A percentile compares a stretch with the other conserved stretches of the same genome.
Evolutionary conservation across 1,140 invertebrate genomes (phyloP).

Genomic region (Anthonomus grandis): DNA sequence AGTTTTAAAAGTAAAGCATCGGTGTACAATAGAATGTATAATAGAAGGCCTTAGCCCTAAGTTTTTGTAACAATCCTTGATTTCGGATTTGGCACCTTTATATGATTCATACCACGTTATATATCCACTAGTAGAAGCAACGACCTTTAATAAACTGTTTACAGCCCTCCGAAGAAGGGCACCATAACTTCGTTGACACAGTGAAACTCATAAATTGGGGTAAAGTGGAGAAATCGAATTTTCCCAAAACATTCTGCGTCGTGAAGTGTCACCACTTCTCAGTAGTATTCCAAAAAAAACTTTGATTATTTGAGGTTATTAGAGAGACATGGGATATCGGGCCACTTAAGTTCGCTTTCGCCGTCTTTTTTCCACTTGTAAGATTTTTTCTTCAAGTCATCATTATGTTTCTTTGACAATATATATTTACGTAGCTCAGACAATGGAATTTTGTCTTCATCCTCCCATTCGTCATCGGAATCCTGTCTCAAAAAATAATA

Average conservation of each 20-base stretch:
- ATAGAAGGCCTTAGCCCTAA: slow-evolving; percentile 5
- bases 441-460: not conserved
- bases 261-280: not conserved
- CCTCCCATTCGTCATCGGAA: too few relatives aligned
- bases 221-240: not conserved
- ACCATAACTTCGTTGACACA: not conserved
- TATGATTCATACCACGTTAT: not conserved
- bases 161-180: not conserved
- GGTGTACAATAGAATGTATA: slow-evolving; percentile 2
- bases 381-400: not conserved
- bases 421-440: not conserved
- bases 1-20: not conserved
- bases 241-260: too few relatives aligned
- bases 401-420: not conserved
- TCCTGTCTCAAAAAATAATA: too few relatives aligned
- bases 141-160: too few relatives aligned
- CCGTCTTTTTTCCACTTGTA: too few relatives aligned
- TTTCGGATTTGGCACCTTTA: not conserved
- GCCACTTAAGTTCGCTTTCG: not conserved
- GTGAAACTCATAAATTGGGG: not conserved
- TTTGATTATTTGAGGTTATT: not conserved
- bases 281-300: not conserved
- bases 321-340: not conserved
- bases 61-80: not conserved
- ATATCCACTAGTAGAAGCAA: not conserved